A percentile compares a stretch with the other conserved stretches of the same genome.
These are phyloP conservation scores for Thunnus maccoyii DNA, from an alignment of 2,113 vertebrate genomes.

Conservation along the genomic window DNA sequence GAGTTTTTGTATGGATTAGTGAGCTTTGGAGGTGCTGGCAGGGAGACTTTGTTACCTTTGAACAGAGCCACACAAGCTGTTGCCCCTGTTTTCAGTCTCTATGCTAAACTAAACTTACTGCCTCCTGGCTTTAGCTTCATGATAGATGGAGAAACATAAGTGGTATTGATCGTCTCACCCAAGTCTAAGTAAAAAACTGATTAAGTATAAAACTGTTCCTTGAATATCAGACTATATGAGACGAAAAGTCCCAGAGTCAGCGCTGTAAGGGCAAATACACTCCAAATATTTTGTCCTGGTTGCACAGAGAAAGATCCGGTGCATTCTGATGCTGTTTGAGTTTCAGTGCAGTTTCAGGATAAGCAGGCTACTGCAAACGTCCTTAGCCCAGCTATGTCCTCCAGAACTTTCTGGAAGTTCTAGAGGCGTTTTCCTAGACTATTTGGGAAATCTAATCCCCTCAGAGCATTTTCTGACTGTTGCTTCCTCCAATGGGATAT, in stretches of 20 bases:
- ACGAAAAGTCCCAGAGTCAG: neutral
- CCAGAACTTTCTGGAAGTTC: neutral
- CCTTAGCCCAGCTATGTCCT: neutral
- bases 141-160: neutral
- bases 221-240: neutral
- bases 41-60: neutral
- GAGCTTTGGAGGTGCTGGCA: neutral
- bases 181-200: neutral
- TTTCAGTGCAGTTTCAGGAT: conserved; percentile 4
- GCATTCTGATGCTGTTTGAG: neutral
- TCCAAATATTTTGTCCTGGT: neutral
- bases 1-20: neutral
- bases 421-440: neutral
- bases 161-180: neutral
- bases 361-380: no score
- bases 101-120: neutral
- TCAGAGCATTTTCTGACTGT: neutral
- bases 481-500: neutral
- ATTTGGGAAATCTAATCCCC: neutral
- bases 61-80: neutral
- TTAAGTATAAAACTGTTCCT: neutral
- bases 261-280: neutral
- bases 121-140: neutral
- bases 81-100: neutral
- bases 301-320: neutral